A percentile compares a stretch with the other conserved stretches of the same genome.
Evolutionary conservation across 2,888 invertebrate genomes (phyloP).

Genomic region (Hymenopus coronatus): DNA sequence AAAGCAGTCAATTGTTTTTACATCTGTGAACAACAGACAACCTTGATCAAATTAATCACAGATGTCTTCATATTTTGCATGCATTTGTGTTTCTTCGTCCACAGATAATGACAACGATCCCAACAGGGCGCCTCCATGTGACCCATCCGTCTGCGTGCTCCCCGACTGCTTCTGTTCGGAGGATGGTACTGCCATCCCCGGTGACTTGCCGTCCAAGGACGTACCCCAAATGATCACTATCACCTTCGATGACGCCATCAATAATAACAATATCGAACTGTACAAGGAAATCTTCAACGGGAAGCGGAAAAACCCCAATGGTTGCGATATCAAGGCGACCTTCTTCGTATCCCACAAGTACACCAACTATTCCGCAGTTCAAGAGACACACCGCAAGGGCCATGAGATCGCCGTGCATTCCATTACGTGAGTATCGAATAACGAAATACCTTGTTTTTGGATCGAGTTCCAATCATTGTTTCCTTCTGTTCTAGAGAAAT

Average conservation of each 20-base stretch:
- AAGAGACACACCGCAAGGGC: slow-evolving; percentile 86
- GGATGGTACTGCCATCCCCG: slow-evolving; percentile 83
- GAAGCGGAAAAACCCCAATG: slow-evolving; percentile 87
- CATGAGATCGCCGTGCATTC: slow-evolving; percentile 94
- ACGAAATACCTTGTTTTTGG: background rate
- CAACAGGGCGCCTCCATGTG: slow-evolving; percentile 87
- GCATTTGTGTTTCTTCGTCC: background rate
- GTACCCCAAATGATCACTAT: slow-evolving; percentile 94
- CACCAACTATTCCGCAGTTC: slow-evolving; percentile 89
- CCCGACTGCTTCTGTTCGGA: slow-evolving; percentile 95
- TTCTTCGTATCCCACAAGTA: slow-evolving; percentile 93
- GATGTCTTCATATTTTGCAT: background rate
- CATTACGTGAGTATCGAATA: slow-evolving; percentile 70
- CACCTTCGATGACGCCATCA: slow-evolving; percentile 92
- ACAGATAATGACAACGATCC: slow-evolving; percentile 87
- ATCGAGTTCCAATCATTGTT: background rate
- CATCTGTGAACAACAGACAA: too few species aligned
- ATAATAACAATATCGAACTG: slow-evolving; percentile 90
- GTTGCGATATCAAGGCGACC: slow-evolving; percentile 88
- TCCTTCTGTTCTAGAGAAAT: background rate
- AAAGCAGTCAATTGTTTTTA: too few species aligned
- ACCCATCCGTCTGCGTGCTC: slow-evolving; percentile 77
- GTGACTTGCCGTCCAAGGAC: slow-evolving; percentile 77
- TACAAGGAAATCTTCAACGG: slow-evolving; percentile 91
- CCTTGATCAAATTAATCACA: too few species aligned